These are phyloP conservation scores for Euphonia xanthogaster DNA, from an alignment of 2,797 vertebrate species.

Conservation along the genomic window DNA sequence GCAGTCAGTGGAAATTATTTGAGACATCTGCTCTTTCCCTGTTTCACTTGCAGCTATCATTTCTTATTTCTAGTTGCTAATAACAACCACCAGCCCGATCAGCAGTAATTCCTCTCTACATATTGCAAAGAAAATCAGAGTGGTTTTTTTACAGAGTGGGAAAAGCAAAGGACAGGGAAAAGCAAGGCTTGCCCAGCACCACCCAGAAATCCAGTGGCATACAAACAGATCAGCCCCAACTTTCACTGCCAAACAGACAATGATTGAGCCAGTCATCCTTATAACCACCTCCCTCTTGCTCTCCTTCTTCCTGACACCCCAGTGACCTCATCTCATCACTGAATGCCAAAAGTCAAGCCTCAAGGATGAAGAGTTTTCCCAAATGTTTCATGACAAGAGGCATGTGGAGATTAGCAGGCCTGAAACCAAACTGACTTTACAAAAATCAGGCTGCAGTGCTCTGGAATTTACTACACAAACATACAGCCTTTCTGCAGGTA, in stretches of 20 bases:
- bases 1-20: neutral
- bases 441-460: neutral
- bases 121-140: neutral
- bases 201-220: neutral
- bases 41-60: neutral
- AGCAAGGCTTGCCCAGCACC: neutral
- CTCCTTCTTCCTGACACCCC: neutral
- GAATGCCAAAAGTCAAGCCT: neutral
- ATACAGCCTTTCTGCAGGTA: neutral
- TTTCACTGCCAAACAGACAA: neutral
- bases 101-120: neutral
- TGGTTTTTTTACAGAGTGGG: neutral
- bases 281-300: neutral
- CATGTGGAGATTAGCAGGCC: neutral
- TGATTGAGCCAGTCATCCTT: neutral
- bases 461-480: neutral
- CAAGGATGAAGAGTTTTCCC: neutral
- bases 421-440: neutral
- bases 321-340: neutral
- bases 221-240: neutral
- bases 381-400: neutral
- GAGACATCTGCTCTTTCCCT: neutral
- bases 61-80: neutral
- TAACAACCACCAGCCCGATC: neutral
- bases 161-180: neutral